Evolutionary conservation across 1,140 invertebrate species (phyloP), one percentile per base, ranked within the genome.

Genomic region (Apolygus lucorum): DNA sequence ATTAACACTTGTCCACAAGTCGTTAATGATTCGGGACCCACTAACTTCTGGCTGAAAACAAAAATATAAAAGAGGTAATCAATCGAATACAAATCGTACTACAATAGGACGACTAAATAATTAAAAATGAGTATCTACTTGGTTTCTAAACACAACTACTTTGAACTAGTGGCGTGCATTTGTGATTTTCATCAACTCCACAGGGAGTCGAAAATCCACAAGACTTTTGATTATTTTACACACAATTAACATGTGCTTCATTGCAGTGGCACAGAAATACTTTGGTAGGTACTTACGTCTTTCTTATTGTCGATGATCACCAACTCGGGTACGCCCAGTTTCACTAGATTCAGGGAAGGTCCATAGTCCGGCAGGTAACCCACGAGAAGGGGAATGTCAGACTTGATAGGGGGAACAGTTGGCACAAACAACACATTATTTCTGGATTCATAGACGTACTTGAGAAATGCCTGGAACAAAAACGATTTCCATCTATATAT

Each of bases 1-100:
- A 22, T 22, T 63, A 49, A 72, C 52, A 65, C 68, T 72, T 1
- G 71, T 65, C 71, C 68, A 72, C 22, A 71, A 64, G 24, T 72
- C 63, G 63, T 69, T 72, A 54, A 72, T 69, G 17, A 72, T 24
- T 2, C 17, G 21, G 22, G 26, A 59, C 4, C 34, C 22, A 28
- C 34, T 68, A 28, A 54, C 26, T 22, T 68, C 42, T 28, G 64
- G 67, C 68, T 68, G 21, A 11, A 67, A 68, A 62, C 34, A 17
- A 42, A 4, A 42, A 4, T 8, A 42, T 8, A 4, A 42, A 42
- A 42, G 34, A 8, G 34, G 34, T 42, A 4, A 42, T 8, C 34
- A 42, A 42, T 17, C 4, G 17, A 4, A 42, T 17, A 17, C 34
- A n/a, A n/a, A n/a, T n/a, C n/a, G n/a, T n/a, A n/a, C n/a, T n/a